These are phyloP conservation scores for Trichoplusia ni DNA, from an alignment of 1,140 invertebrate species.

Conservation along the genomic window DNA sequence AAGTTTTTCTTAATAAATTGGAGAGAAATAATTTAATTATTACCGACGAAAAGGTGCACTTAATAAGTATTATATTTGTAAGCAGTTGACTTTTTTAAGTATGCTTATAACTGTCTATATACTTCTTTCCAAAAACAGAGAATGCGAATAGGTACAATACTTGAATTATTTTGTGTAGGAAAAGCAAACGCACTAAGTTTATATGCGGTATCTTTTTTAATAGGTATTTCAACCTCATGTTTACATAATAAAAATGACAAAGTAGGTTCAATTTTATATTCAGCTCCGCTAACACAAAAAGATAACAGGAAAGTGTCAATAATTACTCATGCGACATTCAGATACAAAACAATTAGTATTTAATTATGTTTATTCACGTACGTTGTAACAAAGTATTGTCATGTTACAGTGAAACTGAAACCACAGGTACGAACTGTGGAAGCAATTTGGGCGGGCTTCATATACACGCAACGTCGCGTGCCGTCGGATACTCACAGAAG, in stretches of 20 bases:
- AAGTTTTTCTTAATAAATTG: no score
- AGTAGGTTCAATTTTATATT: not conserved
- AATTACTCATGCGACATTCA: not conserved
- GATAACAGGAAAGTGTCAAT: not conserved
- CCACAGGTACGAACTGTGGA: slow-evolving; percentile 39
- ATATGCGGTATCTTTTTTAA: no score
- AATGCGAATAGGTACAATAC: no score
- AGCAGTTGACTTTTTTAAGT: no score
- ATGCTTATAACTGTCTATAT: no score
- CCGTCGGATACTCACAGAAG: slow-evolving; percentile 59
- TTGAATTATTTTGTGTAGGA: no score
- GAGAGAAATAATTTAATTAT: no score
- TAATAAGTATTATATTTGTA: no score
- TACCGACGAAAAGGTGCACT: no score
- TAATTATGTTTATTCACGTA: slow-evolving; percentile 31
- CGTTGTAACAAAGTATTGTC: slow-evolving; percentile 33
- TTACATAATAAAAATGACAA: not conserved
- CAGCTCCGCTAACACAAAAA: slow-evolving; percentile 5
- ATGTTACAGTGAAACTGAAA: slow-evolving; percentile 37
- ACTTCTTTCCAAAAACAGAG: no score
- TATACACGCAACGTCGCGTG: slow-evolving; percentile 68
- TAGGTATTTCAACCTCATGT: not conserved
- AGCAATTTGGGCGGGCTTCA: slow-evolving; percentile 44
- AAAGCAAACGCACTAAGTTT: no score
- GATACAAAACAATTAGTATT: slow-evolving; percentile 8